phyloP scores from a whole-genome alignment of 2,888 invertebrate genomes.

The Meteorus cinctellus region DNA sequence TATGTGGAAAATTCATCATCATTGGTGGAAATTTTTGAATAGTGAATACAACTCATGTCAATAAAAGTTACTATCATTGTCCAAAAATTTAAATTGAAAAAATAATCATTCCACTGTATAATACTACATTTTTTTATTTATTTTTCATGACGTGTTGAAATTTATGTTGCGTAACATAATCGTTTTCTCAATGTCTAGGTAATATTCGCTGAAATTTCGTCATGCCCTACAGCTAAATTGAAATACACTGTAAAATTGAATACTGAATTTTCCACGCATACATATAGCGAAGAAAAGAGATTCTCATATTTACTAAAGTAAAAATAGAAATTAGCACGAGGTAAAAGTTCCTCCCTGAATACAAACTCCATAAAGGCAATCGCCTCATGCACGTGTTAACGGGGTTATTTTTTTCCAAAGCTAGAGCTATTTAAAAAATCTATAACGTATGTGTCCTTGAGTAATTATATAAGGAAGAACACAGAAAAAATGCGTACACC shows the following conservation, averaged over 20 bases:
- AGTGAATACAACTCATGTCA: too few relatives aligned
- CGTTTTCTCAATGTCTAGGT: too few relatives aligned
- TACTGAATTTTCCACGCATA: too few relatives aligned
- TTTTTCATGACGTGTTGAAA: not conserved
- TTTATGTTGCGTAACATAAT: not conserved
- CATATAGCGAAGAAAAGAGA: not conserved
- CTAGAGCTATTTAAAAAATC: conserved; percentile 13
- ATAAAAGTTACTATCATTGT: too few relatives aligned
- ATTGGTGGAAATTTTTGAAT: too few relatives aligned
- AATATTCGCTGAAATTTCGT: too few relatives aligned
- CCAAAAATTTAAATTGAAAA: too few relatives aligned
- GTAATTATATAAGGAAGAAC: not conserved
- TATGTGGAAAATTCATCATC: too few relatives aligned
- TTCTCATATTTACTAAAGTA: not conserved
- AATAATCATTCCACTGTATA: too few relatives aligned
- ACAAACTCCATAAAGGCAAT: not conserved
- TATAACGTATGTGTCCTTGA: not conserved
- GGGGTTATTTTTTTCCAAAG: conserved; percentile 6
- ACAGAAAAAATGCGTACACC: not conserved
- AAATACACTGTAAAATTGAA: too few relatives aligned
- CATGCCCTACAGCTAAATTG: too few relatives aligned
- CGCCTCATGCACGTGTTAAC: not conserved
- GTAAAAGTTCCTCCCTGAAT: not conserved
- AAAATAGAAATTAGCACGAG: conserved; percentile 5
- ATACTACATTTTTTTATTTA: too few relatives aligned